Percentiles rank a stretch among this genome's conserved stretches.
Conservation (phyloP, 2,113 vertebrate genomes). For the Genyomyrus donnyi region DNA sequence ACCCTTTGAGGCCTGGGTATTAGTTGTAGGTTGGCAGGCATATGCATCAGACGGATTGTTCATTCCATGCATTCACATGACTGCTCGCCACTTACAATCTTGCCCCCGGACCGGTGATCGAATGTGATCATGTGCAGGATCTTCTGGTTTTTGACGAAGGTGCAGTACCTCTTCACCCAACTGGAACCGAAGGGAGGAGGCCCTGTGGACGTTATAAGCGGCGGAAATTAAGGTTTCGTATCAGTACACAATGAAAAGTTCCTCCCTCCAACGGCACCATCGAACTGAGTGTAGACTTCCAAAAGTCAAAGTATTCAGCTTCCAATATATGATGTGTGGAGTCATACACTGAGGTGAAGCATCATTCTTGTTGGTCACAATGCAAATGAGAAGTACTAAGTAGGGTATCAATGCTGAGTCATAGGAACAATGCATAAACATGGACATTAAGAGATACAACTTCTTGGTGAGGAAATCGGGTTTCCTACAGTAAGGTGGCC, state of each 20-base stretch:
- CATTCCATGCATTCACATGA: background rate
- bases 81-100: conserved; percentile 66
- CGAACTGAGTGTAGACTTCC: background rate
- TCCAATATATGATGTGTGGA: background rate
- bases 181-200: conserved; percentile 94
- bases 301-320: background rate
- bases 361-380: background rate
- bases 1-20: background rate
- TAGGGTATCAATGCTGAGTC: background rate
- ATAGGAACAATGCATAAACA: background rate
- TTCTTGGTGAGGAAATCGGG: background rate
- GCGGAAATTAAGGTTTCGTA: background rate
- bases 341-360: background rate
- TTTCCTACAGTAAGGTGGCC: background rate
- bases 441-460: background rate
- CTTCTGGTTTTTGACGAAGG: conserved; percentile 85
- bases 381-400: background rate
- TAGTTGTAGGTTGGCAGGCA: background rate
- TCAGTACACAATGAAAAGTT: background rate
- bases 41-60: background rate
- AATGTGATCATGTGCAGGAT: conserved; percentile 89
- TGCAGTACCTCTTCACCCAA: conserved; percentile 96
- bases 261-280: background rate
- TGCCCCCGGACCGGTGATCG: conserved; percentile 91
- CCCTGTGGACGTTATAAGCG: conserved; percentile 51